Percentiles rank a stretch among this genome's conserved stretches.
phyloP scores from a whole-genome alignment of 2,888 invertebrate genomes.

The Acanthococcus lagerstroemiae region DNA sequence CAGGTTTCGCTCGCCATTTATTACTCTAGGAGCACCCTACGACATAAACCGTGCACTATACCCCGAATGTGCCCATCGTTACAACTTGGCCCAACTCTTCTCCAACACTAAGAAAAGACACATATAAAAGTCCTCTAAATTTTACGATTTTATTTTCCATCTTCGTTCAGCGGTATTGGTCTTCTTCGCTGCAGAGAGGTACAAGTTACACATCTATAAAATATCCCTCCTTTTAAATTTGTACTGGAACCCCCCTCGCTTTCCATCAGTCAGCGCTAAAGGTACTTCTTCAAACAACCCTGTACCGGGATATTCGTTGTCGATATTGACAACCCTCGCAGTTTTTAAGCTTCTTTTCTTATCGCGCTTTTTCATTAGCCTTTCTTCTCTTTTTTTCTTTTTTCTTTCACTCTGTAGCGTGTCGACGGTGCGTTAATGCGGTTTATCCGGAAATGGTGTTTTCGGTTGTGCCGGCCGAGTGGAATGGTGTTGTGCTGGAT shows the following conservation, averaged over 20 bases:
- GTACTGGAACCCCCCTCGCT: constrained; percentile 26
- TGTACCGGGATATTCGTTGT: constrained; percentile 28
- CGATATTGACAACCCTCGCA: constrained; percentile 31
- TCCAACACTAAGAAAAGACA: constrained; percentile 25
- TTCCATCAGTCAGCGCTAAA: constrained; percentile 2
- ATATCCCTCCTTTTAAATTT: constrained; percentile 31
- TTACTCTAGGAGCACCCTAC: constrained; percentile 30
- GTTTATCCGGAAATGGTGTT: constrained; percentile 19
- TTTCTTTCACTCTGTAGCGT: constrained; percentile 12
- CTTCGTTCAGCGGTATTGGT: constrained; percentile 29
- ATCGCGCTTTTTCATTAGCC: constrained; percentile 18
- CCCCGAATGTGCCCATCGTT: constrained; percentile 30
- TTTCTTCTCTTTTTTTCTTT: neutral
- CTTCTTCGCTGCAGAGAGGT: constrained; percentile 22
- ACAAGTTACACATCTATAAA: constrained; percentile 30
- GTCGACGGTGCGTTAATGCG: constrained; percentile 20
- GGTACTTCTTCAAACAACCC: constrained; percentile 30
- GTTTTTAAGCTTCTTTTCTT: constrained; percentile 27
- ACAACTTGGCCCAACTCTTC: constrained; percentile 27
- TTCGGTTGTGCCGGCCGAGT: neutral
- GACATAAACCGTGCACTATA: constrained; percentile 21
- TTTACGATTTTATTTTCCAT: constrained; percentile 31
- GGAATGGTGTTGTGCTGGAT: constrained; percentile 1
- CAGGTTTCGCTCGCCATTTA: constrained; percentile 30
- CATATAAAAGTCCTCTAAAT: constrained; percentile 30